Base-by-base conservation (phyloP, 2,888 invertebrate species). In the Eretmocerus hayati region DNA sequence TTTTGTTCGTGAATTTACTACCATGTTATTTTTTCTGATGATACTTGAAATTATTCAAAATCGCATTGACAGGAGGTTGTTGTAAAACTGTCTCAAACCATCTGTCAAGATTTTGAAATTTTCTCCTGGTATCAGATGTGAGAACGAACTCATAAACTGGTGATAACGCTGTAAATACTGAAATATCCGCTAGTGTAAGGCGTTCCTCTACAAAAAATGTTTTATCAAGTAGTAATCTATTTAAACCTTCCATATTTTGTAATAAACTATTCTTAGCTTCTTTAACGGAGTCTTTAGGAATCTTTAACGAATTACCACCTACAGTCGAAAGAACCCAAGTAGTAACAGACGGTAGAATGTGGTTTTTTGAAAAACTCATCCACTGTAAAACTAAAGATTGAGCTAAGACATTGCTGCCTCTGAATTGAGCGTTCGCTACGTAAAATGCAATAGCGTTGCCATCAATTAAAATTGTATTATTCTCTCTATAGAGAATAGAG, bases 81-180 rank as follows among this genome's bases (percentile, higher is more conserved):
- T 74, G 66, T 9, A 70, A 50, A 44, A 75, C 59, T 6, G 72
- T 75, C 39, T 59, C 59, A 56, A 73, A 73, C 75, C 75, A 75
- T 45, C 72, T 67, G 13, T 61, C 67, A 5, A 73, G 54, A 54
- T 72, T 71, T 15, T 53, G 46, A 46, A 64, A 66, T n/a, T 59
- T 59, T 37, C 62, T 59, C 48, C 64, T 62, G 5, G 43, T 51
- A 16, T 56, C 48, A 2, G 55, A 39, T 53, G 66, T 63, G 16
- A 73, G 56, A 21, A 62, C 59, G 38, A 62, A 48, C 55, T 67
- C 61, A 51, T 67, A 73, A 20, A 70, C 59, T 11, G 73, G 72
- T 33, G 71, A 35, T 16, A 74, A 52, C 15, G 63, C 50, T 16
- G 59, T 59, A 50, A 72, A 72, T 16, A 74, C 53, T 13, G 62